Evolutionary conservation across 1,140 invertebrate genomes (phyloP), one percentile per base, ranked within the genome.

Genomic region (Dinoponera quadriceps): DNA sequence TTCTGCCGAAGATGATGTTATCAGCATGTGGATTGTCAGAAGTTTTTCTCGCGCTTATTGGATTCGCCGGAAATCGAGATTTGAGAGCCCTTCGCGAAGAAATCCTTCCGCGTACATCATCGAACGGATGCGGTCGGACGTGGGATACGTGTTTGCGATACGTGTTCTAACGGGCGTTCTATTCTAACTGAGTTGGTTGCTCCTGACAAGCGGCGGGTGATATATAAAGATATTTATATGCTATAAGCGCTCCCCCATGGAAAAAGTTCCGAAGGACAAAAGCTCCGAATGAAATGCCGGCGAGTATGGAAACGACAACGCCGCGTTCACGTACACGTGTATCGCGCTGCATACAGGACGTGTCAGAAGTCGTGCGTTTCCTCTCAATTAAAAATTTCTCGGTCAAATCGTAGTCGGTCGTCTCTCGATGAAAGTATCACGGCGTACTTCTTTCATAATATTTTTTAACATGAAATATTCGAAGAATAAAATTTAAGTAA

Each of bases 171-270:
- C 27, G 27, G 48, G 4, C 73, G 11, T 66, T 54, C 73, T 65
- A 66, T 77, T 65, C 73, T 75, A 75, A 73, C 55, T 33, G 60
- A 77, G 73, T 38, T 48, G 25, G 48, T 66, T 66, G 74, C 5
- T 49, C 1, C 48, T 77, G 74, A 66, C 74, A 77, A 65, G 60
- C 7, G 48, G 44, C 27, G 62, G 38, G 11, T 38, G 62, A 66
- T 77, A 77, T 66, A 74, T 74, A 66, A 66, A 77, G 74, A 77
- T 77, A 77, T 77, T 77, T 77, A 66, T 77, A 54, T 66, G 5
- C 4, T 48, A 4, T 48, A 25, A n/a, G 14, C 20, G 20, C 27
- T 66, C 20, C 16, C 33, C 22, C 18, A 2, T 66, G 20, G 20
- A 77, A 74, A 66, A 77, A 55, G 29, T 66, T 66, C 16, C 29